phyloP scores from a whole-genome alignment of 2,113 vertebrate species.

The Sylvilagus bachmani region DNA sequence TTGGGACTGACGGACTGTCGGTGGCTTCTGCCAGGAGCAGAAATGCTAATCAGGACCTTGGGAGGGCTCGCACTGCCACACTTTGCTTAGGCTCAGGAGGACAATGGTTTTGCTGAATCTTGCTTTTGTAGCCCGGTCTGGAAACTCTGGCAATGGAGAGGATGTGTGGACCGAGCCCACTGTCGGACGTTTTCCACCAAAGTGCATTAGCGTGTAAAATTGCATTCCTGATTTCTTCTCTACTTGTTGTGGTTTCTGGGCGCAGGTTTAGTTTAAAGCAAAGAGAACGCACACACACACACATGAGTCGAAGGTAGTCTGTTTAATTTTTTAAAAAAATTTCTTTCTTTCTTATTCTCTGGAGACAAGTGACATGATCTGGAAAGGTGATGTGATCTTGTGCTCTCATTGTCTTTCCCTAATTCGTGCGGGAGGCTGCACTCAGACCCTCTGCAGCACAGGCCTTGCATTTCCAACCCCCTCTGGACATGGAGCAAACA shows the following conservation, averaged over 20 bases:
- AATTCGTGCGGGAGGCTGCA: neutral
- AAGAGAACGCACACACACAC: neutral
- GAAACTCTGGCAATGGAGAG: neutral
- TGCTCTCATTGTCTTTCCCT: neutral
- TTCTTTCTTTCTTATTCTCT: neutral
- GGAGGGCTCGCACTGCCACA: neutral
- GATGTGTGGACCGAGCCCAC: neutral
- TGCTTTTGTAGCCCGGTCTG: neutral
- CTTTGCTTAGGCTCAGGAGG: neutral
- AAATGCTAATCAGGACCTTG: constrained; percentile 20
- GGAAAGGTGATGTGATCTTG: neutral
- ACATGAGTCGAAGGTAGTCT: neutral
- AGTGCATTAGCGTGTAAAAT: constrained; percentile 72
- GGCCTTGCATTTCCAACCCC: neutral
- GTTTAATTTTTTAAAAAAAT: constrained; percentile 28
- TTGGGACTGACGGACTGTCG: constrained; percentile 48
- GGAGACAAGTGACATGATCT: neutral
- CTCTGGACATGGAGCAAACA: neutral
- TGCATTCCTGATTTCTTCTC: constrained; percentile 65
- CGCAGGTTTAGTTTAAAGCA: constrained; percentile 64
- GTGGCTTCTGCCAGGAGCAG: constrained; percentile 47
- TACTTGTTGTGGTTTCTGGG: constrained; percentile 63
- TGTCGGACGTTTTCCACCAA: constrained; percentile 52
- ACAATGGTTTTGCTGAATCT: constrained; percentile 9
- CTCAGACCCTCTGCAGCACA: neutral